phyloP scores from a whole-genome alignment of 92 coral and sea anemone species.

The Actinernus sp. region DNA sequence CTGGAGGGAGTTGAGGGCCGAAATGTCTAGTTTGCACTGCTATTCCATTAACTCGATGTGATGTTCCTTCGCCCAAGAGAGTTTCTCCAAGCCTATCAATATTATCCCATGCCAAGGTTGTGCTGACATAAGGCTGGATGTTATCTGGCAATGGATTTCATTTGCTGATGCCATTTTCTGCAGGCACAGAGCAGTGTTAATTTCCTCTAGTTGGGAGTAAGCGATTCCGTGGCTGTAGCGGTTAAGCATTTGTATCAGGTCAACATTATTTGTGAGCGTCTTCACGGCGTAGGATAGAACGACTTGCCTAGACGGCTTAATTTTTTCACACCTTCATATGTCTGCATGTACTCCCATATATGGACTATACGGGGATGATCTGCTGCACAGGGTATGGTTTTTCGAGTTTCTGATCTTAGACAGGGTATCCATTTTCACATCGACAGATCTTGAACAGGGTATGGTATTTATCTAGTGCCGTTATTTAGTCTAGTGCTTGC shows the following conservation, averaged over 20 bases:
- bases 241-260: constrained; percentile 50
- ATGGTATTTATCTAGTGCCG: too few relatives aligned
- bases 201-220: constrained; percentile 68
- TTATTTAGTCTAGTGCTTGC: too few relatives aligned
- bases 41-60: constrained; percentile 49
- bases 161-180: constrained; percentile 40
- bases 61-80: constrained; percentile 47
- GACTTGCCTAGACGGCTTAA: constrained; percentile 69
- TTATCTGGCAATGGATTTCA: constrained; percentile 24
- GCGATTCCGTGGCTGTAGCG: constrained; percentile 64
- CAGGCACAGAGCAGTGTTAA: constrained; percentile 53
- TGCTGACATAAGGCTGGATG: constrained; percentile 11
- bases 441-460: too few relatives aligned
- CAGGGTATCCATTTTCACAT: too few relatives aligned
- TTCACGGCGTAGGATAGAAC: constrained; percentile 64
- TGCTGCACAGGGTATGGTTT: too few relatives aligned
- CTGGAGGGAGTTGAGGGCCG: background rate
- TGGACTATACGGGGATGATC: too few relatives aligned
- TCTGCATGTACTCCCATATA: too few relatives aligned
- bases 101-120: constrained; percentile 38
- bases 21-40: constrained; percentile 28
- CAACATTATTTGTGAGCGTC: constrained; percentile 49
- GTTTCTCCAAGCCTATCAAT: constrained; percentile 41
- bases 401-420: too few relatives aligned
- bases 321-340: constrained; percentile 52